Evolutionary conservation across 2,113 vertebrate genomes (phyloP).

Genomic region (Sardina pilchardus): DNA sequence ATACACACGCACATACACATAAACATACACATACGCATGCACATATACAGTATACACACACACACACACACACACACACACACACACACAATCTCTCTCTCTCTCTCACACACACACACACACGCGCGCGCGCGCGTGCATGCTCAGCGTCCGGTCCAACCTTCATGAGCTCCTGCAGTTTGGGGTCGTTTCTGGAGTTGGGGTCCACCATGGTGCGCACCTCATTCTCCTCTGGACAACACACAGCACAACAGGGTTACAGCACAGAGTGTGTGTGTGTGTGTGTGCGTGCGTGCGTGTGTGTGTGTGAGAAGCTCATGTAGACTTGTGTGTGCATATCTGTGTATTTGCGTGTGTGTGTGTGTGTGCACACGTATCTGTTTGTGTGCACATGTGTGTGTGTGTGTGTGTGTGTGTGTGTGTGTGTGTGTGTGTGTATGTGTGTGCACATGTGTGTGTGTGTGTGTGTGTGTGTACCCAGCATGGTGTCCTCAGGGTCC

Average conservation of each 20-base stretch:
- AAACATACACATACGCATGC: background rate
- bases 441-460: background rate
- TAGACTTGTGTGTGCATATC: background rate
- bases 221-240: constrained; percentile 82
- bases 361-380: background rate
- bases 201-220: constrained; percentile 89
- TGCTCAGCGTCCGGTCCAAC: background rate
- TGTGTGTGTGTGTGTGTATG: background rate
- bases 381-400: background rate
- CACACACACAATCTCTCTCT: background rate
- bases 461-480: constrained; percentile 70
- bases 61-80: background rate
- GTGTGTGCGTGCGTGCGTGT: background rate
- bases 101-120: background rate
- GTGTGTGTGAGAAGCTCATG: background rate
- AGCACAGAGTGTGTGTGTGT: background rate
- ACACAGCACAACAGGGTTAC: background rate
- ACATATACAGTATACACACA: background rate
- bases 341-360: background rate
- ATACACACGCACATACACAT: background rate
- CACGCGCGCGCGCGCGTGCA: background rate
- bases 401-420: background rate
- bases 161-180: constrained; percentile 74
- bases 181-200: constrained; percentile 84
- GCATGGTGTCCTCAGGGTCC: constrained; percentile 88